Base-by-base conservation (phyloP, 2,113 vertebrate species). In the Hippolais icterina region DNA sequence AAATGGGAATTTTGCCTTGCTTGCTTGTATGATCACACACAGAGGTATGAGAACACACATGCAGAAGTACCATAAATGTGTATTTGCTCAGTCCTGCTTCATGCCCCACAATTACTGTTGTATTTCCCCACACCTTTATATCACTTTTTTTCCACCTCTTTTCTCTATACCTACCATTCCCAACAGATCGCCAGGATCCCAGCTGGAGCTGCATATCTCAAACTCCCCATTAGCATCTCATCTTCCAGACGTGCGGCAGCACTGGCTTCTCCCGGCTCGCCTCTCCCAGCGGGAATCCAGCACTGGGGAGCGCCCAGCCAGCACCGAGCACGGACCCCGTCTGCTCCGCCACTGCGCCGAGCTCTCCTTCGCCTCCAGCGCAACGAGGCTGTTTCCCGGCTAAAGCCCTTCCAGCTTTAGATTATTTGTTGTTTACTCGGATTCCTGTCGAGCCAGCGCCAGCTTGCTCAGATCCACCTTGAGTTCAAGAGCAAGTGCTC, bases 401-500 rank as follows among this genome's bases (percentile, higher is more conserved):
- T 87, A 92, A 71, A 8, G 74, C 68, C 63, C 56, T 65, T 50
- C 49, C 27, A 37, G 61, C 66, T 86, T 85, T 27, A 79, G 75
- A 63, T 94, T 69, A 66, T 66, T 90, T 61, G 49, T 57, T 79
- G 44, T 90, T 77, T 80, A 69, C 52, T 41, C 49, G 6, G 59
- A 65, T 85, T 93, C 87, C 91, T 50, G 57, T 14, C 35, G 53
- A 95, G 93, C 89, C 93, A 95, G 91, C 91, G 85, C 35, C 65
- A 33, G 91, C 87, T 78, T 37, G 89, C 91, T 44, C 42, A 91
- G 81, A 94, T 59, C 81, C 89, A 93, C 85, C 76, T 76, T 90
- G 89, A 91, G 82, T 87, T 90, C 90, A 81, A 78, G 61, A 84
- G 71, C 91, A 89, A 94, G 93, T 64, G 91, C 70, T 15, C 70